These are phyloP conservation scores for Apogon talboti DNA, from an alignment of 2,797 vertebrate genomes.

Conservation along the genomic window DNA sequence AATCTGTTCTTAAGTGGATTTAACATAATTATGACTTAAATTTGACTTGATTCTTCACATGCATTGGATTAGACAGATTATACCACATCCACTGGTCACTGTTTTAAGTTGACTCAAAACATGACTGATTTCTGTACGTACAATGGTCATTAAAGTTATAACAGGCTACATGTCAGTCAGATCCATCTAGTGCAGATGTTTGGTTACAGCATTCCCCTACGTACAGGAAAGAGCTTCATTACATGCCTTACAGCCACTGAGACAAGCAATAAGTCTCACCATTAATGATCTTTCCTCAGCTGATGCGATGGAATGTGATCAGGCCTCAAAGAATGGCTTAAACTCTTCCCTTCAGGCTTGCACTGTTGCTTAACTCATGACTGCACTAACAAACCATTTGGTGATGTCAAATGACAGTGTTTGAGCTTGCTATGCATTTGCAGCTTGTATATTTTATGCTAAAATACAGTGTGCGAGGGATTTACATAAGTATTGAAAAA, in stretches of 20 bases:
- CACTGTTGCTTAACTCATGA: conserved; percentile 24
- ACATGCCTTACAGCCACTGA: background rate
- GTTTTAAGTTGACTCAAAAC: too few relatives aligned
- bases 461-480: background rate
- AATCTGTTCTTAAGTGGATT: too few relatives aligned
- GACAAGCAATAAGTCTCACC: conserved; percentile 15
- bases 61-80: too few relatives aligned
- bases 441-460: background rate
- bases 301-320: conserved; percentile 25
- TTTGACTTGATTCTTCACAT: too few relatives aligned
- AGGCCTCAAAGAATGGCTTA: background rate
- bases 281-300: conserved; percentile 21
- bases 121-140: background rate
- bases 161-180: background rate
- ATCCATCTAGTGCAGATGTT: background rate
- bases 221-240: background rate
- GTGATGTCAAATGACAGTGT: conserved; percentile 16
- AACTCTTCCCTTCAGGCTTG: conserved; percentile 7
- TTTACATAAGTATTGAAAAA: background rate
- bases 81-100: too few relatives aligned
- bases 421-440: conserved; percentile 1
- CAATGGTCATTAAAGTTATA: background rate
- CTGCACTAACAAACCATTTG: background rate
- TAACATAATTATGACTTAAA: too few relatives aligned
- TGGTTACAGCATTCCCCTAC: background rate